These are phyloP conservation scores for Ceratina calcarata DNA, from an alignment of 1,140 invertebrate species.

Conservation along the genomic window DNA sequence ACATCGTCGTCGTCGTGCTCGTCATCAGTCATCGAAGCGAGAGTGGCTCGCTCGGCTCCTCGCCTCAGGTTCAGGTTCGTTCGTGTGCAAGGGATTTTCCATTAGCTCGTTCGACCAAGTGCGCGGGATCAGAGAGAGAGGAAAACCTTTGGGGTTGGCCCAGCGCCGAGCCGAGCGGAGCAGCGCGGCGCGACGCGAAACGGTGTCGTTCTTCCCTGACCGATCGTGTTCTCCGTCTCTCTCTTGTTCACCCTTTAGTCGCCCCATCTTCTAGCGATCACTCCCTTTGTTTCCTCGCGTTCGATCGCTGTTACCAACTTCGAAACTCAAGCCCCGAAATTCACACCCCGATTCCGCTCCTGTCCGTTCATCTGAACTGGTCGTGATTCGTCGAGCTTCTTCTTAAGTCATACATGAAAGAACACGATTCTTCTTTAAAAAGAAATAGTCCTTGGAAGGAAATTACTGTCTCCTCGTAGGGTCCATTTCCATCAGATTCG, in stretches of 20 bases:
- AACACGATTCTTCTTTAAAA: background rate
- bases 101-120: constrained; percentile 68
- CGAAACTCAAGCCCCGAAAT: background rate
- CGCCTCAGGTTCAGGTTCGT: constrained; percentile 44
- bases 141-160: constrained; percentile 43
- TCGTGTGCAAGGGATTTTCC: constrained; percentile 61
- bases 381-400: background rate
- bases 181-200: too few species aligned
- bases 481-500: too few species aligned
- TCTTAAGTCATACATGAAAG: too few species aligned
- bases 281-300: constrained; percentile 9
- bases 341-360: background rate
- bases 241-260: background rate
- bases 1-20: constrained; percentile 34
- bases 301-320: background rate
- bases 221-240: background rate
- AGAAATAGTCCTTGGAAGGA: background rate
- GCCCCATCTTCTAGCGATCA: constrained; percentile 1
- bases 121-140: constrained; percentile 61
- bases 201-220: constrained; percentile 1
- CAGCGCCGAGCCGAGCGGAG: background rate
- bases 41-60: constrained; percentile 49
- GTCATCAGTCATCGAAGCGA: constrained; percentile 56
- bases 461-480: background rate
- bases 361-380: background rate